phyloP scores from a whole-genome alignment of 2,888 invertebrate genomes.

The Epirrita christyi region DNA sequence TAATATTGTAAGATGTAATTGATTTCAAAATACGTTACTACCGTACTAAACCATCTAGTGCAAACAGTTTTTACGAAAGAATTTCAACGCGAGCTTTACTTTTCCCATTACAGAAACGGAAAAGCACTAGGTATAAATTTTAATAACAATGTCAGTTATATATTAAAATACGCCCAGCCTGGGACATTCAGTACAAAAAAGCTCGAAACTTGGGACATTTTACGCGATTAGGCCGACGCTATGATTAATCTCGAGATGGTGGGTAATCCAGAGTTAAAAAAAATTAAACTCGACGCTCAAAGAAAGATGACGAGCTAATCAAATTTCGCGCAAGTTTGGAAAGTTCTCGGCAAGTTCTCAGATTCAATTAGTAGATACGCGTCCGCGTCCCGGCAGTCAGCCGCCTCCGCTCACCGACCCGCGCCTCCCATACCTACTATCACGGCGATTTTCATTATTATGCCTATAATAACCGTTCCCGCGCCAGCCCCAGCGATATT shows the following conservation, averaged over 20 bases:
- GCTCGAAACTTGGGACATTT: conserved; percentile 43
- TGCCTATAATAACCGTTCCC: conserved; percentile 46
- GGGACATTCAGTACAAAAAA: conserved; percentile 31
- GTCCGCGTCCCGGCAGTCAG: conserved; percentile 42
- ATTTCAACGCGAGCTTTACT: conserved; percentile 3
- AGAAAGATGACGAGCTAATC: conserved; percentile 76
- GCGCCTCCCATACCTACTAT: conserved; percentile 31
- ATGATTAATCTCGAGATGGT: conserved; percentile 50
- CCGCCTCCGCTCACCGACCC: conserved; percentile 32
- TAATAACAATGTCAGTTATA: conserved; percentile 31
- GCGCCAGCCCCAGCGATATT: conserved; percentile 39
- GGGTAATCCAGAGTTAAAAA: conserved; percentile 59
- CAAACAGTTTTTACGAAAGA: not conserved
- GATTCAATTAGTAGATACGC: conserved; percentile 80
- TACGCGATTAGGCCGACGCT: conserved; percentile 43
- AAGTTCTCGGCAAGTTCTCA: conserved; percentile 70
- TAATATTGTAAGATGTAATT: too few species aligned
- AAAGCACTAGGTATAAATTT: conserved; percentile 25
- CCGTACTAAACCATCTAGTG: too few species aligned
- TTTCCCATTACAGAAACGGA: conserved; percentile 14
- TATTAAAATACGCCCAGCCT: conserved; percentile 32
- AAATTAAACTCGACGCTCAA: conserved; percentile 61
- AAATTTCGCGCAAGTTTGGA: conserved; percentile 71
- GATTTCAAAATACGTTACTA: too few species aligned
- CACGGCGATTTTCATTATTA: conserved; percentile 52